A percentile compares a stretch with the other conserved stretches of the same genome.
Evolutionary conservation across 2,888 invertebrate species (phyloP).

Genomic region (Acrocera orbiculus): DNA sequence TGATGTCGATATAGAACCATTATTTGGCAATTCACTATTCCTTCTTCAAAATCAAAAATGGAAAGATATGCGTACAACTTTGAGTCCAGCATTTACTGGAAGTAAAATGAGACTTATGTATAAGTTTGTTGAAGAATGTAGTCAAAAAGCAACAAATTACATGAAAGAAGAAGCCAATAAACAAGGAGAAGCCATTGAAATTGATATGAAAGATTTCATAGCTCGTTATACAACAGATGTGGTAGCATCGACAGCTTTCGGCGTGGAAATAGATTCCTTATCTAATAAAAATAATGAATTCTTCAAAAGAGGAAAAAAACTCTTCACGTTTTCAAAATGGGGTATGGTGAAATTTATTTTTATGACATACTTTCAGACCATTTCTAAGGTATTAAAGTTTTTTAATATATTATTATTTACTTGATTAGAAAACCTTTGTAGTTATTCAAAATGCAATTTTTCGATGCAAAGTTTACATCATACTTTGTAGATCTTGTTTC

Average conservation of each 20-base stretch:
- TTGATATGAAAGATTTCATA: constrained; percentile 29
- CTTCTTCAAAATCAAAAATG: constrained; percentile 21
- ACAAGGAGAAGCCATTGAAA: constrained; percentile 14
- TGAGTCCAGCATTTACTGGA: constrained; percentile 36
- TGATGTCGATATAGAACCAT: constrained; percentile 28
- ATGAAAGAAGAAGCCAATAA: constrained; percentile 12
- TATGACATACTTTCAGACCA: too few species aligned
- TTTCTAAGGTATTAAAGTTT: too few species aligned
- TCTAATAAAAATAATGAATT: constrained; percentile 36
- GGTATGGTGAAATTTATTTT: too few species aligned
- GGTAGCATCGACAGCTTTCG: constrained; percentile 33
- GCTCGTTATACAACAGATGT: constrained; percentile 28
- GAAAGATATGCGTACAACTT: constrained; percentile 28
- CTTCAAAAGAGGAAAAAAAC: constrained; percentile 34
- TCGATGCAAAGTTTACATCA: constrained; percentile 20
- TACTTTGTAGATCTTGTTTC: constrained; percentile 27
- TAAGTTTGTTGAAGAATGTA: constrained; percentile 19
- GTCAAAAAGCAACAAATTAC: constrained; percentile 19
- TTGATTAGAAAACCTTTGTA: too few species aligned
- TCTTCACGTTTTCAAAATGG: too few species aligned
- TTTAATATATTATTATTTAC: too few species aligned
- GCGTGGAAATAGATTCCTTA: constrained; percentile 35
- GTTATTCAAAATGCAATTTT: constrained; percentile 21
- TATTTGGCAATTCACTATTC: constrained; percentile 25
- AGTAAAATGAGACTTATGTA: constrained; percentile 36